Evolutionary conservation across 2,797 vertebrate species (phyloP), one percentile per base, ranked within the genome.

Genomic region (Pteronotus mesoamericanus): DNA sequence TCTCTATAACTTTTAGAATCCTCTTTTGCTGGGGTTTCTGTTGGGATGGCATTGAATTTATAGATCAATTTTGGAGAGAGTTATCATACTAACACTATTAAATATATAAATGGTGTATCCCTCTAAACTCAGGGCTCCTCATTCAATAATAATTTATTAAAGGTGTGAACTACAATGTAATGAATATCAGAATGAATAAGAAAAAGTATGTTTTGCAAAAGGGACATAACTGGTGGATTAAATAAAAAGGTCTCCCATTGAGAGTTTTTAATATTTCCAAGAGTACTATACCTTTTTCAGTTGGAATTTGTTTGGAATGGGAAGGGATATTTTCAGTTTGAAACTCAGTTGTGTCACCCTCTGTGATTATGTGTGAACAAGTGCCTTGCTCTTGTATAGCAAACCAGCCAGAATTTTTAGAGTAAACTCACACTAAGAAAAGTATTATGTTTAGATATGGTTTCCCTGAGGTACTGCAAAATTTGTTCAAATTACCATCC

Each of bases 121-220:
- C 9, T 87, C 34, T 55, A 48, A 96, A 74, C 34, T 82, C 75
- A 53, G 51, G 7, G 19, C n/a, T 86, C 48, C 74, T 85, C 37
- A 75, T 75, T 86, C 48, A 90, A 51, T 74, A 22, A 68, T 91
- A 86, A 89, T 79, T 83, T 94, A 61, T 61, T 85, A 80, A 51
- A 32, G 48, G 42, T 83, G 51, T 88, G 84, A 88, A 68, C 34
- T 69, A 61, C 69, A 83, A 24, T 61, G 29, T 66, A 71, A 92
- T 51, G 18, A 44, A 78, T 69, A 77, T 68, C 21, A 77, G 53
- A 51, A 51, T 75, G 22, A 94, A 77, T 91, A 86, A 93, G 39
- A 69, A 88, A 69, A 83, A 69, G 26, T 34, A 34, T 87, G 29
- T 88, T 93, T 89, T 78, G n/a, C 75, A 53, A 80, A 95, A 71